Conservation (phyloP, 2,888 invertebrate species). For the Heliconius hortense region DNA sequence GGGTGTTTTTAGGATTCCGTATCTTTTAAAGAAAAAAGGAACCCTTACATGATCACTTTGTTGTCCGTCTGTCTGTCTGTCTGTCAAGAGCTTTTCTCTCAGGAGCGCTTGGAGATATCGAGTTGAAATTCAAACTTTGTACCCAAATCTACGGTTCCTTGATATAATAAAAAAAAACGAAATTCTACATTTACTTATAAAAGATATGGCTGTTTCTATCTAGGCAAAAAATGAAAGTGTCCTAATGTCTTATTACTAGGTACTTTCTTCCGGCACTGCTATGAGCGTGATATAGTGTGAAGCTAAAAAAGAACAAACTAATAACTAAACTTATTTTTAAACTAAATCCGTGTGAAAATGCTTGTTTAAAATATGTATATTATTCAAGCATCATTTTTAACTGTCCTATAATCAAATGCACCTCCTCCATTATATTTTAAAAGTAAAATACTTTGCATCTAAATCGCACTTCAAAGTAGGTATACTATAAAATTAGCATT, state of each 20-base stretch:
- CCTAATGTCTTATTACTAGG: not conserved
- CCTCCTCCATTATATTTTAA: slow-evolving; percentile 12
- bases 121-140: too few species aligned
- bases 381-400: slow-evolving; percentile 11
- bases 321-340: not conserved
- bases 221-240: not conserved
- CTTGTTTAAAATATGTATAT: slow-evolving; percentile 1
- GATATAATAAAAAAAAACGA: too few species aligned
- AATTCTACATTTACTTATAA: too few species aligned
- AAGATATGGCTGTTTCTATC: too few species aligned
- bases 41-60: too few species aligned
- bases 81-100: too few species aligned
- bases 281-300: not conserved
- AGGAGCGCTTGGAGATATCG: too few species aligned
- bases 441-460: slow-evolving; percentile 13
- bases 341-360: not conserved
- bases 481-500: slow-evolving; percentile 18
- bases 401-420: slow-evolving; percentile 6
- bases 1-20: too few species aligned
- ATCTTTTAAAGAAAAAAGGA: too few species aligned
- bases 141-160: too few species aligned
- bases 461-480: slow-evolving; percentile 13
- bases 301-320: not conserved
- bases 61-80: too few species aligned
- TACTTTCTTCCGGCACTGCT: not conserved